Percentiles rank a stretch among this genome's conserved stretches.
Evolutionary conservation across 2,113 vertebrate genomes (phyloP).

Genomic region (Balaenoptera acutorostrata): DNA sequence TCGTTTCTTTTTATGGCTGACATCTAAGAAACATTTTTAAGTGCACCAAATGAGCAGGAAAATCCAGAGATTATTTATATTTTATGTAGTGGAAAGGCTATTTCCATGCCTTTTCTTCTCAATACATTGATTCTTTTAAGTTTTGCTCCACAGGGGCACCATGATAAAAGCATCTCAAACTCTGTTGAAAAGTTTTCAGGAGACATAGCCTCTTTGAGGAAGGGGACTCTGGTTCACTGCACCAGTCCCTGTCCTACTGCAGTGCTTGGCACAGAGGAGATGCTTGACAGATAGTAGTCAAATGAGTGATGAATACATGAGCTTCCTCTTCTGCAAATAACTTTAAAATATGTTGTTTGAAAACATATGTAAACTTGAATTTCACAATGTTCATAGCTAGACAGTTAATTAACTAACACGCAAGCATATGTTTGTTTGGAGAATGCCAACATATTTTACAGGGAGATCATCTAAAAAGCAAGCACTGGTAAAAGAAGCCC

Average conservation of each 20-base stretch:
- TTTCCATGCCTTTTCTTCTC: conserved; percentile 31
- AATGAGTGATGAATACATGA: conserved; percentile 23
- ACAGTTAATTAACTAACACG: conserved; percentile 51
- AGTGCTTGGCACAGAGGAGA: not conserved
- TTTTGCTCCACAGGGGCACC: not conserved
- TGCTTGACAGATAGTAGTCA: not conserved
- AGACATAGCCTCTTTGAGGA: not conserved
- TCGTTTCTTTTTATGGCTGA: too few species aligned
- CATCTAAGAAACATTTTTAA: not conserved
- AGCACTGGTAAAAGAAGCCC: not conserved
- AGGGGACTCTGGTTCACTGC: not conserved
- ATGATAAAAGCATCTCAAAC: not conserved
- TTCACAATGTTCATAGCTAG: conserved; percentile 56
- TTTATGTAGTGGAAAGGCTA: conserved; percentile 36
- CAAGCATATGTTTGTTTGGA: conserved; percentile 50
- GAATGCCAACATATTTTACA: conserved; percentile 11
- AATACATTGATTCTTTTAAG: not conserved
- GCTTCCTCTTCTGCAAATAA: conserved; percentile 38
- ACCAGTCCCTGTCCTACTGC: not conserved
- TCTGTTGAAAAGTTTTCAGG: conserved; percentile 1
- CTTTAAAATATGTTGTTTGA: conserved; percentile 65
- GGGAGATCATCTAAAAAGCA: conserved; percentile 10
- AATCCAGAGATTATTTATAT: conserved; percentile 42
- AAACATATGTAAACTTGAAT: conserved; percentile 62
- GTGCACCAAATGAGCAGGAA: conserved; percentile 29